phyloP scores from a whole-genome alignment of 2,113 vertebrate species.

The Clarias macrocephalus region DNA sequence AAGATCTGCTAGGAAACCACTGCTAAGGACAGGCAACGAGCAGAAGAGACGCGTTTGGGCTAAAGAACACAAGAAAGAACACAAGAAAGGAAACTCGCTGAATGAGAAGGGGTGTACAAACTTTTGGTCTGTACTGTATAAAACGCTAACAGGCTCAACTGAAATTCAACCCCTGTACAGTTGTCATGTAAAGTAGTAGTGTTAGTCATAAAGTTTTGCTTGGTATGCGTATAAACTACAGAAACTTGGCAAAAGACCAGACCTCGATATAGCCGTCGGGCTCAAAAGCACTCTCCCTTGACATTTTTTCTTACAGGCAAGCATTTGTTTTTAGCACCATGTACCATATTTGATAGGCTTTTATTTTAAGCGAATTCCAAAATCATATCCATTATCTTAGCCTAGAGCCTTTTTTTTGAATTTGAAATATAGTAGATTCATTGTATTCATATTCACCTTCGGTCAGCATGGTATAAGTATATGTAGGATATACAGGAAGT shows the following conservation, averaged over 20 bases:
- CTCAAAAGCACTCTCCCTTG: not conserved
- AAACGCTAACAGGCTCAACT: no score
- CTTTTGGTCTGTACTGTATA: no score
- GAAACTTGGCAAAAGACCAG: not conserved
- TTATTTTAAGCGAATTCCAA: not conserved
- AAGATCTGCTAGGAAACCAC: no score
- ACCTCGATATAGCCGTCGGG: not conserved
- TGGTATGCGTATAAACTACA: not conserved
- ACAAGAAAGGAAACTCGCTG: no score
- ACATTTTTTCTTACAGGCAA: not conserved
- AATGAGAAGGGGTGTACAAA: no score
- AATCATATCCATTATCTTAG: not conserved
- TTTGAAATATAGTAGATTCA: no score
- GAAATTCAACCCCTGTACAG: no score
- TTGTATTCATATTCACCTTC: not conserved
- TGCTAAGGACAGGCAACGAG: no score
- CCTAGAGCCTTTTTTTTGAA: not conserved
- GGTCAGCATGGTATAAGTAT: not conserved
- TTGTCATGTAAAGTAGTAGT: no score
- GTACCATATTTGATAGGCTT: no score
- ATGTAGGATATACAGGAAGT: not conserved
- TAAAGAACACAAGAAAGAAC: no score
- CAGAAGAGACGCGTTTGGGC: no score
- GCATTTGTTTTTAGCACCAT: not conserved
- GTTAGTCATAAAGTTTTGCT: not conserved